Evolutionary conservation across 2,797 vertebrate species (phyloP).

Genomic region (Sparus aurata): DNA sequence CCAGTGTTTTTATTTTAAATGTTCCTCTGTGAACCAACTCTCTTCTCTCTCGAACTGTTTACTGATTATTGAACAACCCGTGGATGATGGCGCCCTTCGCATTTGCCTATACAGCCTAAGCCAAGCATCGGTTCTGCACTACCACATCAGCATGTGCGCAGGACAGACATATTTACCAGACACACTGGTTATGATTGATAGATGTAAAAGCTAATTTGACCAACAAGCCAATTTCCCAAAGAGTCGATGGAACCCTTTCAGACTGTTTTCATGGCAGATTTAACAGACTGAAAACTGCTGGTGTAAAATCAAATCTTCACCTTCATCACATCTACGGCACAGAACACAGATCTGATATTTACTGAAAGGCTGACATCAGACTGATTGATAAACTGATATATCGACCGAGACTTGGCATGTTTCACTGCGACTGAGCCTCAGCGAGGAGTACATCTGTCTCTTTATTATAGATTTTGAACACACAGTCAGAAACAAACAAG

Average conservation of each 20-base stretch:
- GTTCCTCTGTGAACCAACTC: no score
- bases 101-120: no score
- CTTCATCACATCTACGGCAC: background rate
- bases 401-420: background rate
- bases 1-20: no score
- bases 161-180: conserved; percentile 40
- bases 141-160: conserved; percentile 1
- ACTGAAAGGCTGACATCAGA: background rate
- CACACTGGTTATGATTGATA: conserved; percentile 51
- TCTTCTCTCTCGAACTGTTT: no score
- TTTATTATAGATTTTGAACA: conserved; percentile 23
- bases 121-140: no score
- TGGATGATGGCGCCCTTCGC: no score
- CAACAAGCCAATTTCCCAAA: conserved; percentile 63
- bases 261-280: conserved; percentile 57
- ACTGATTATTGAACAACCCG: no score
- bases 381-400: conserved; percentile 9
- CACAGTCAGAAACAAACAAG: background rate
- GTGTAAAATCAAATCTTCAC: conserved; percentile 6
- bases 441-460: background rate
- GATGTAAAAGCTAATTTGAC: conserved; percentile 69
- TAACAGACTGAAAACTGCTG: conserved; percentile 21
- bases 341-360: conserved; percentile 6
- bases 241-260: conserved; percentile 53
- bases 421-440: background rate